A percentile compares a stretch with the other conserved stretches of the same genome.
These are phyloP conservation scores for Plagodis dolabraria DNA, from an alignment of 2,888 invertebrate genomes.

Conservation along the genomic window DNA sequence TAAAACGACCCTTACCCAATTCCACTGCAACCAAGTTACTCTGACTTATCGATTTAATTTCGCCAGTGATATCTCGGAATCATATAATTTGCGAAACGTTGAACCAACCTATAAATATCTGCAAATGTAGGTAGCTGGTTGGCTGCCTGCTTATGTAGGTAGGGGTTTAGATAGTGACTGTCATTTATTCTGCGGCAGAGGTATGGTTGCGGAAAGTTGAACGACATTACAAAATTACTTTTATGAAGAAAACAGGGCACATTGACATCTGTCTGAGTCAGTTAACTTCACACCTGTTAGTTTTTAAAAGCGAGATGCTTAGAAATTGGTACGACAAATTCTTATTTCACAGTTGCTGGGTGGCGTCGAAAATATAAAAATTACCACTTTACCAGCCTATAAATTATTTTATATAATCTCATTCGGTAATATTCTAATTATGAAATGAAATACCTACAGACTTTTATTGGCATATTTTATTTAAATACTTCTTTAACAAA, in stretches of 20 bases:
- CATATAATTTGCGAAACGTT: slow-evolving; percentile 1
- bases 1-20: neutral
- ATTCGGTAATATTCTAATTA: no score
- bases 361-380: no score
- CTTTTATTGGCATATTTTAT: no score
- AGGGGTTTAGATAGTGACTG: neutral
- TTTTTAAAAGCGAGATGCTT: no score
- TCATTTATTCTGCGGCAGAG: neutral
- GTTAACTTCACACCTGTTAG: slow-evolving; percentile 6
- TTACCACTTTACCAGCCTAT: no score
- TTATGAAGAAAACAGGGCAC: slow-evolving; percentile 19
- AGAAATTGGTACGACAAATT: no score
- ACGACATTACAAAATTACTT: slow-evolving; percentile 27
- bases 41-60: slow-evolving; percentile 14
- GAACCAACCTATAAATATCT: neutral
- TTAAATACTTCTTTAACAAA: no score
- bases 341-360: no score
- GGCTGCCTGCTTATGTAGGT: slow-evolving; percentile 6
- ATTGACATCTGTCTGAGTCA: slow-evolving; percentile 19
- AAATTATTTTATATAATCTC: no score
- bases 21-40: slow-evolving; percentile 5
- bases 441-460: no score
- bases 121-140: neutral
- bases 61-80: slow-evolving; percentile 13
- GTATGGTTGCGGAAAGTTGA: slow-evolving; percentile 26